Percentiles rank a stretch among this genome's conserved stretches.
Evolutionary conservation across 2,113 vertebrate genomes (phyloP).

Genomic region (Sinocyclocheilus anshuiensis): DNA sequence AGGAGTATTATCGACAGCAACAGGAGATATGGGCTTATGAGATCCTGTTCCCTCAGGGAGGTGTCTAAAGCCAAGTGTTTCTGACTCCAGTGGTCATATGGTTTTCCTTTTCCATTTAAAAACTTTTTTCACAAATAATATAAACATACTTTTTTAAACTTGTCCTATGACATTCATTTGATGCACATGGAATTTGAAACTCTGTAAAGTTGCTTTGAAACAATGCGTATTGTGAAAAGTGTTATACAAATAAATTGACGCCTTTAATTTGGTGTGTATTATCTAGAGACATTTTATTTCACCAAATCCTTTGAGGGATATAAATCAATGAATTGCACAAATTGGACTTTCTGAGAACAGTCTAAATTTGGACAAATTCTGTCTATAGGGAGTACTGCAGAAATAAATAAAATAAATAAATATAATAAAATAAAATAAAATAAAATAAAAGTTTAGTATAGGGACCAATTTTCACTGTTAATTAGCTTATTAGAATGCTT

Average conservation of each 20-base stretch:
- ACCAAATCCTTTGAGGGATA: neutral
- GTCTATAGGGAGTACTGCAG: neutral
- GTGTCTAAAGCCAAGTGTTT: conserved; percentile 4
- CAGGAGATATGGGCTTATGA: conserved; percentile 3
- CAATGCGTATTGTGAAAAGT: neutral
- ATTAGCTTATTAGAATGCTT: too few species aligned
- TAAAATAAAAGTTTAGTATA: too few species aligned
- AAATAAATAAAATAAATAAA: too few species aligned
- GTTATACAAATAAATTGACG: neutral
- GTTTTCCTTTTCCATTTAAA: neutral
- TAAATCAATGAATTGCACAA: neutral
- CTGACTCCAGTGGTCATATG: conserved; percentile 9
- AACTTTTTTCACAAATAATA: neutral
- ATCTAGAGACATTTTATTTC: neutral
- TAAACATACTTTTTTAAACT: neutral
- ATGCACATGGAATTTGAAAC: neutral
- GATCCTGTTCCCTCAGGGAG: neutral
- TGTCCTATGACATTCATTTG: neutral
- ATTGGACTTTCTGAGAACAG: neutral
- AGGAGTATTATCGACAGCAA: conserved; percentile 7
- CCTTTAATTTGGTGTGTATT: neutral
- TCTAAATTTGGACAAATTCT: neutral
- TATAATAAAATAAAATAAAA: neutral
- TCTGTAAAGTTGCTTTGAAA: neutral
- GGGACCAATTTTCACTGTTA: too few species aligned